Conservation (phyloP, 1,140 invertebrate species). For the Dryas iulia region DNA sequence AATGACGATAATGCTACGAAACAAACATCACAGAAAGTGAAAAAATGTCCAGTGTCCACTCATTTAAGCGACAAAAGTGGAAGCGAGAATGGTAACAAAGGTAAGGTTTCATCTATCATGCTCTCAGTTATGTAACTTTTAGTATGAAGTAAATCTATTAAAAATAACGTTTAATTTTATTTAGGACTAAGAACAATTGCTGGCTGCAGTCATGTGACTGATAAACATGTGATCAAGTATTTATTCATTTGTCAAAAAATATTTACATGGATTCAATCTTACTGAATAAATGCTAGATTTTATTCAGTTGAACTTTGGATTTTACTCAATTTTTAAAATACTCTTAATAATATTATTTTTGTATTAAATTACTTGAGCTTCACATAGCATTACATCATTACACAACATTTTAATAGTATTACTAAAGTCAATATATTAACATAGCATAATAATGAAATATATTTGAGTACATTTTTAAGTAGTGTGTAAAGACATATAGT, state of each 20-base stretch:
- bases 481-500: not conserved
- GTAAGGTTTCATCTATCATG: conserved; percentile 71
- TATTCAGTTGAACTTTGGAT: not conserved
- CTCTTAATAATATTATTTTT: too few species aligned
- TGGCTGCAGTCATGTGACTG: conserved; percentile 57
- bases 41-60: conserved; percentile 70
- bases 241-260: conserved; percentile 13
- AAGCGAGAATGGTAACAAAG: conserved; percentile 71
- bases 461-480: not conserved
- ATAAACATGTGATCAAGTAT: conserved; percentile 36
- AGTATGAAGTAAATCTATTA: conserved; percentile 44
- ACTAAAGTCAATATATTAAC: not conserved
- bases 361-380: not conserved
- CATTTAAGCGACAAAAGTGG: conserved; percentile 66
- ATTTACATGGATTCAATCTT: not conserved
- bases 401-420: conserved; percentile 7
- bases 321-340: too few species aligned
- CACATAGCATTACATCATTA: conserved; percentile 11
- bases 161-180: conserved; percentile 32
- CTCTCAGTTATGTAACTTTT: conserved; percentile 78
- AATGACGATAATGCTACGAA: conserved; percentile 76
- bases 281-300: too few species aligned
- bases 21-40: conserved; percentile 76
- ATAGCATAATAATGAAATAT: not conserved
- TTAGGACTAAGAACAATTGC: conserved; percentile 34